Percentiles rank a stretch among this genome's conserved stretches.
Conservation (phyloP, 1,140 invertebrate genomes). For the Oryzaephilus surinamensis region DNA sequence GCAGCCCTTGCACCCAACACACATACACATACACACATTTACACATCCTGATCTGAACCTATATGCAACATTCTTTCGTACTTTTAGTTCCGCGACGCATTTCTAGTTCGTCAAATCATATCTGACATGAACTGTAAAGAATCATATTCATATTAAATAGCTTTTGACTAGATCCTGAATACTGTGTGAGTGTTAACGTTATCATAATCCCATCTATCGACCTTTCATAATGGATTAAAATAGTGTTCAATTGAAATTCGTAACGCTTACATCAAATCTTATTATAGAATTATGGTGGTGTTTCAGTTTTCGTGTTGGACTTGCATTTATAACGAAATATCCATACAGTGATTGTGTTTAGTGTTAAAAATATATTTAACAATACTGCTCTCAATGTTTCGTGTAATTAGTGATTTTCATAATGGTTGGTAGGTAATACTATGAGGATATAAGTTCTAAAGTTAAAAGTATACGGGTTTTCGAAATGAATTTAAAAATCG, state of each 20-base stretch:
- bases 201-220: constrained; percentile 1
- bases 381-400: constrained; percentile 4
- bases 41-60: constrained; percentile 15
- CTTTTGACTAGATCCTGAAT: background rate
- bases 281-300: constrained; percentile 3
- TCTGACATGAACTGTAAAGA: background rate
- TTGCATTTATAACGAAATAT: background rate
- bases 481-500: too few species aligned
- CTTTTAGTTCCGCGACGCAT: constrained; percentile 4
- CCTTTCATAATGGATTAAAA: background rate
- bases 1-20: constrained; percentile 4
- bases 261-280: too few species aligned
- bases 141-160: too few species aligned
- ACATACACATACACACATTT: constrained; percentile 15
- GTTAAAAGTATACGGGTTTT: too few species aligned
- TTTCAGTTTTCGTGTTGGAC: constrained; percentile 2
- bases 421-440: constrained; percentile 26
- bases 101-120: background rate
- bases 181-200: too few species aligned
- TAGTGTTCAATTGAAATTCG: background rate
- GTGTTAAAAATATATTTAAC: constrained; percentile 4
- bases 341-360: constrained; percentile 4
- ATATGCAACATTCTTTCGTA: background rate
- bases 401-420: constrained; percentile 11
- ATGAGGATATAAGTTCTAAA: too few species aligned